These are phyloP conservation scores for Oryctolagus cuniculus DNA, from an alignment of 2,113 vertebrate genomes.

Conservation along the genomic window DNA sequence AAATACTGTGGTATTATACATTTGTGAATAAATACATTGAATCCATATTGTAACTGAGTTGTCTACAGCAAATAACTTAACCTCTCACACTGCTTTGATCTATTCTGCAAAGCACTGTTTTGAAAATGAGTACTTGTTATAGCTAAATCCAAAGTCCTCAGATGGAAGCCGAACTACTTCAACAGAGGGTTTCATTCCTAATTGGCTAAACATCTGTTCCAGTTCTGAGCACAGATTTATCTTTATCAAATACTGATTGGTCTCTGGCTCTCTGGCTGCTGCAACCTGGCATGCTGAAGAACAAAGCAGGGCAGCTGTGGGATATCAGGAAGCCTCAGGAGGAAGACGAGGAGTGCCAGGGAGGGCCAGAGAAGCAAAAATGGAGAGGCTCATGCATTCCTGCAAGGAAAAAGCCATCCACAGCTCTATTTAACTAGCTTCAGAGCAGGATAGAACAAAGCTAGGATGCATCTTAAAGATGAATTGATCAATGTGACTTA, in stretches of 20 bases:
- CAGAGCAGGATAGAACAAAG: not conserved
- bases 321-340: conserved; percentile 39
- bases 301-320: conserved; percentile 62
- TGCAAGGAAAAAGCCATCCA: not conserved
- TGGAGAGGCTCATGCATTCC: not conserved
- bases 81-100: not conserved
- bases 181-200: conserved; percentile 68
- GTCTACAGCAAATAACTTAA: not conserved
- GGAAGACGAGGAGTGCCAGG: not conserved
- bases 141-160: conserved; percentile 59
- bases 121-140: conserved; percentile 50
- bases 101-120: conserved; percentile 21
- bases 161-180: conserved; percentile 54
- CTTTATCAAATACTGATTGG: conserved; percentile 81
- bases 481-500: not conserved
- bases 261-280: conserved; percentile 68
- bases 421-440: not conserved
- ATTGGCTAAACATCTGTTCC: conserved; percentile 79
- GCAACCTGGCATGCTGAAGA: not conserved
- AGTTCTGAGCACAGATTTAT: conserved; percentile 75
- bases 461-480: not conserved
- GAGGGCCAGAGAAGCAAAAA: conserved; percentile 32
- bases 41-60: not conserved
- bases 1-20: not conserved
- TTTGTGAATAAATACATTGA: not conserved